phyloP scores from a whole-genome alignment of 2,797 vertebrate genomes.

The Ctenopoma multispine region DNA sequence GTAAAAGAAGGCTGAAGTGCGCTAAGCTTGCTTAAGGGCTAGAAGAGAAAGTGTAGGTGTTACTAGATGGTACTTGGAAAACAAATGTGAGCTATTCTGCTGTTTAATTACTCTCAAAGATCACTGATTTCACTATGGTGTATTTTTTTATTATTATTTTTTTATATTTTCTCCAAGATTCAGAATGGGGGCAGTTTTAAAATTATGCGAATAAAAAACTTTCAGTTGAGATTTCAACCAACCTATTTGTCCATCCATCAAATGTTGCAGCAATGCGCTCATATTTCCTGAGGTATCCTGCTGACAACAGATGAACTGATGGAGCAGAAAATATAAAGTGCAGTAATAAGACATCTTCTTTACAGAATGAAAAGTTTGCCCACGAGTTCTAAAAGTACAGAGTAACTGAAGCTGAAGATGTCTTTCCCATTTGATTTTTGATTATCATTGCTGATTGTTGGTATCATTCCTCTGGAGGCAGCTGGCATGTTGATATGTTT shows the following conservation, averaged over 20 bases:
- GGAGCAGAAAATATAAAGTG: slow-evolving; percentile 9
- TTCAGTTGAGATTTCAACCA: too few relatives aligned
- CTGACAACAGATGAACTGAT: slow-evolving; percentile 10
- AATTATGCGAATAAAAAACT: background rate
- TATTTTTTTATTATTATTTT: background rate
- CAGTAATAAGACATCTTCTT: slow-evolving; percentile 34
- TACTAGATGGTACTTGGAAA: slow-evolving; percentile 9
- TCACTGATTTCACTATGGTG: background rate
- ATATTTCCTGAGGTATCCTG: slow-evolving; percentile 5
- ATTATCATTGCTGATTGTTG: slow-evolving; percentile 60
- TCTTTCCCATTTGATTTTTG: slow-evolving; percentile 46
- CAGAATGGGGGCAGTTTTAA: background rate
- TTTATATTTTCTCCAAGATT: too few relatives aligned
- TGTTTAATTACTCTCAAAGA: slow-evolving; percentile 3
- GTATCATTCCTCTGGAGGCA: slow-evolving; percentile 33
- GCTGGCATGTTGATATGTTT: slow-evolving; percentile 49
- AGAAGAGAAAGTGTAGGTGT: slow-evolving; percentile 18
- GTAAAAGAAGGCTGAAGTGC: slow-evolving; percentile 18
- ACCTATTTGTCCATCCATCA: slow-evolving; percentile 2
- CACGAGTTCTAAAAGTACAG: slow-evolving; percentile 5
- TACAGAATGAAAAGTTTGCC: slow-evolving; percentile 7
- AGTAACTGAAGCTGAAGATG: slow-evolving; percentile 3
- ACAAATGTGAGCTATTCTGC: slow-evolving; percentile 3
- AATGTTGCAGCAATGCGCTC: slow-evolving; percentile 8
- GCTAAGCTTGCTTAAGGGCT: background rate